A percentile compares a stretch with the other conserved stretches of the same genome.
phyloP scores from a whole-genome alignment of 2,888 invertebrate genomes.

The Liopterus haemorrhoidalis region DNA sequence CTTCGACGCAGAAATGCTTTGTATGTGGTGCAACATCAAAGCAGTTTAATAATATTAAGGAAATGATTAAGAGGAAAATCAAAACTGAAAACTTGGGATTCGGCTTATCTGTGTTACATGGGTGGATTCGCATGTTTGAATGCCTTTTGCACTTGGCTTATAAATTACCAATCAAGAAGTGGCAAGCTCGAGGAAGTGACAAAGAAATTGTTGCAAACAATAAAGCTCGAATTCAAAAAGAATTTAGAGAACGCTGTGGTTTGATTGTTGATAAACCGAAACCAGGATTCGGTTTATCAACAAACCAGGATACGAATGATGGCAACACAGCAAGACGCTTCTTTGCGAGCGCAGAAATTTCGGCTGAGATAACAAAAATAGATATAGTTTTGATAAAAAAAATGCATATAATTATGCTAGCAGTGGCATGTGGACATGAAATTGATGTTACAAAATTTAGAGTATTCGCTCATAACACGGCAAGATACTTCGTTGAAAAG shows the following conservation, averaged over 20 bases:
- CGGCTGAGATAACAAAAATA: slow-evolving; percentile 37
- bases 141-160: slow-evolving; percentile 36
- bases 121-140: slow-evolving; percentile 38
- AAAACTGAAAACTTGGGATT: slow-evolving; percentile 25
- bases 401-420: slow-evolving; percentile 32
- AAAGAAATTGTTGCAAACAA: too few species aligned
- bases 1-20: slow-evolving; percentile 32
- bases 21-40: slow-evolving; percentile 33
- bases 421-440: slow-evolving; percentile 30
- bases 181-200: too few species aligned
- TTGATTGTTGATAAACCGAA: slow-evolving; percentile 30
- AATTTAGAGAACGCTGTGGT: slow-evolving; percentile 21
- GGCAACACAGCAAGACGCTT: slow-evolving; percentile 25
- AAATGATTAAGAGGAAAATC: slow-evolving; percentile 18
- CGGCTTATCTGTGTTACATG: slow-evolving; percentile 35
- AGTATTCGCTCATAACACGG: too few species aligned
- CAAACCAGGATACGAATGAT: slow-evolving; percentile 30
- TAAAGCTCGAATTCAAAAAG: slow-evolving; percentile 29
- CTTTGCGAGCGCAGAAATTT: slow-evolving; percentile 26
- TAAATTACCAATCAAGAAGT: slow-evolving; percentile 34
- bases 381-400: slow-evolving; percentile 32
- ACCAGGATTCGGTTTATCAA: slow-evolving; percentile 27
- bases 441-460: slow-evolving; percentile 31
- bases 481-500: too few species aligned
- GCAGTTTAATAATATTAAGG: slow-evolving; percentile 29